Evolutionary conservation across 2,113 vertebrate species (phyloP).

Genomic region (human (Homo sapiens)): GRCh38 chr6:29560501-29561000

Average conservation of each 20-base stretch:
- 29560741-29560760: background rate
- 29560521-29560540: background rate
- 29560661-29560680: background rate
- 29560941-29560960: background rate
- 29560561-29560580: background rate
- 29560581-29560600: background rate
- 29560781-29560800: background rate
- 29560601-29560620: background rate
- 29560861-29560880: background rate
- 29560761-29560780: background rate
- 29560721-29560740: background rate
- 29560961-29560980: background rate
- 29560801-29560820: background rate
- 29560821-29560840: background rate
- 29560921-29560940: background rate
- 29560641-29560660: background rate
- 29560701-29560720: too few relatives aligned
- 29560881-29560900: background rate
- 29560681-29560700: background rate
- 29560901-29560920: background rate
- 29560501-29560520: background rate
- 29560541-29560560: background rate
- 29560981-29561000: background rate
- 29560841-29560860: background rate
- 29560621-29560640: background rate